Conservation (phyloP, 2,797 vertebrate genomes). For the Pipistrellus pipistrellus region DNA sequence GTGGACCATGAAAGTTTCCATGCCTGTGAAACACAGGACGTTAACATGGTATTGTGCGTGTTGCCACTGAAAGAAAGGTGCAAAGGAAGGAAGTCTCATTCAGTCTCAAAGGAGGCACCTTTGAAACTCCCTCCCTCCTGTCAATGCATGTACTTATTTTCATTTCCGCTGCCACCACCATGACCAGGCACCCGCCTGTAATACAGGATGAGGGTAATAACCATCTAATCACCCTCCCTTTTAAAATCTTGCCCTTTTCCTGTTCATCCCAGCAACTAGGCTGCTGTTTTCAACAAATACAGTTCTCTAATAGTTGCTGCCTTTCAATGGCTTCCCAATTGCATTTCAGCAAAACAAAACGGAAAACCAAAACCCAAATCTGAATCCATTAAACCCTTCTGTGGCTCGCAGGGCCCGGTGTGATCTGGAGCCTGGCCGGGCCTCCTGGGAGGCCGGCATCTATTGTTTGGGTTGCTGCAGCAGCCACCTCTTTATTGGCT, state of each 20-base stretch:
- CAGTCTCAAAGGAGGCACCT: neutral
- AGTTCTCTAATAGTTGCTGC: neutral
- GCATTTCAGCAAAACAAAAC: neutral
- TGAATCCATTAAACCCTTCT: neutral
- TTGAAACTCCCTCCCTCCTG: neutral
- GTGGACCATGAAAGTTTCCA: neutral
- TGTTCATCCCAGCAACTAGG: neutral
- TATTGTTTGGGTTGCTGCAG: neutral
- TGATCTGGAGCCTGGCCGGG: neutral
- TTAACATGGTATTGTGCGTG: neutral
- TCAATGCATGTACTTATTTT: neutral
- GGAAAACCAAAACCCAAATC: neutral
- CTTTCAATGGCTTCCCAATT: neutral
- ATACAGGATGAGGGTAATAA: neutral
- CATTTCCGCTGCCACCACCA: neutral
- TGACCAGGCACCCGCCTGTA: neutral
- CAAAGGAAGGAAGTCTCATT: neutral
- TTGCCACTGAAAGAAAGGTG: neutral
- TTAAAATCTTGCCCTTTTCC: neutral
- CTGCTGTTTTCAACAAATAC: neutral
- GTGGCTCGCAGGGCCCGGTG: neutral
- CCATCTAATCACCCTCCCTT: neutral
- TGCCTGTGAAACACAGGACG: neutral
- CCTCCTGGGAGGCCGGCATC: neutral
- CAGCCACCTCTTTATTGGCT: neutral